phyloP scores from a whole-genome alignment of 1,140 invertebrate genomes.

The Pogonomyrmex barbatus region DNA sequence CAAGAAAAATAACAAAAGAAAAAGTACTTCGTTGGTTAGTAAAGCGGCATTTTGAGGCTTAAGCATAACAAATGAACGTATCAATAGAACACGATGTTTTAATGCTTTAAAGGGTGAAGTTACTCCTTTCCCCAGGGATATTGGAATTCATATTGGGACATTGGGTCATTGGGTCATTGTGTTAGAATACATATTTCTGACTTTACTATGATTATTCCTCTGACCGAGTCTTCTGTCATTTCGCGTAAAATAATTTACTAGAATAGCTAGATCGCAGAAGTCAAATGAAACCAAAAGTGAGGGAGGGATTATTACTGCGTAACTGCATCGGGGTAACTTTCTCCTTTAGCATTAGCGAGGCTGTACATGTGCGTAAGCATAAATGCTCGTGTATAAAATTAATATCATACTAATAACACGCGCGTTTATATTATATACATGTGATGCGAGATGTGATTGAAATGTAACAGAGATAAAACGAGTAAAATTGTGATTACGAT shows the following conservation, averaged over 20 bases:
- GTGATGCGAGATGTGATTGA: conserved; percentile 61
- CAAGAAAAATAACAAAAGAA: neutral
- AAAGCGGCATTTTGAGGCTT: neutral
- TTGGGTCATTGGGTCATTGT: no score
- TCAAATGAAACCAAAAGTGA: conserved; percentile 71
- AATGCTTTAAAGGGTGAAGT: no score
- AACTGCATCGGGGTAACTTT: conserved; percentile 65
- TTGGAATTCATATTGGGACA: no score
- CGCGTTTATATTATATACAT: conserved; percentile 35
- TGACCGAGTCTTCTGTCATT: neutral
- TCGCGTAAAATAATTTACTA: conserved; percentile 63
- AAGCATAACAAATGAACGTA: neutral
- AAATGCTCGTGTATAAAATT: conserved; percentile 68
- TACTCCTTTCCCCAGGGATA: no score
- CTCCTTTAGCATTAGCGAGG: conserved; percentile 62
- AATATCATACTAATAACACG: conserved; percentile 68
- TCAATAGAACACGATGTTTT: conserved; percentile 3
- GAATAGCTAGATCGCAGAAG: conserved; percentile 48
- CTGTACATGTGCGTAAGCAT: conserved; percentile 68
- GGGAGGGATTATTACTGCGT: conserved; percentile 70
- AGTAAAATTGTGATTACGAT: neutral
- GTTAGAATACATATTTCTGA: neutral
- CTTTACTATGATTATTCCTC: neutral
- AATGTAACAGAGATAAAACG: conserved; percentile 40
- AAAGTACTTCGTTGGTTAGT: neutral